phyloP scores from a whole-genome alignment of 2,113 vertebrate species.

The Okapia johnstoni region DNA sequence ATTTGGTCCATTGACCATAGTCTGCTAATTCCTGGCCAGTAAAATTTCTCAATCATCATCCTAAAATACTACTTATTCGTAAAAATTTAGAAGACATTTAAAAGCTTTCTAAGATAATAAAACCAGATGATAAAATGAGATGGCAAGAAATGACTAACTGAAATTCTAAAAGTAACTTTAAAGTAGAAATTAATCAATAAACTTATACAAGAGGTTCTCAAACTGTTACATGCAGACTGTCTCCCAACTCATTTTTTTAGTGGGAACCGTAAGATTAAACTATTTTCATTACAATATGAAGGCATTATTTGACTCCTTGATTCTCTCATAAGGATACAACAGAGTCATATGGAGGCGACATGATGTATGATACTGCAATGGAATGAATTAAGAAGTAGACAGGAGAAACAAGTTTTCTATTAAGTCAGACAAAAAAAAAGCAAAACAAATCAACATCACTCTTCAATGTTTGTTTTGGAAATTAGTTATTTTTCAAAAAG shows the following conservation, averaged over 20 bases:
- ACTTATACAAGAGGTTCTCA: background rate
- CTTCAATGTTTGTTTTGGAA: background rate
- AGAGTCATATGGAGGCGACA: background rate
- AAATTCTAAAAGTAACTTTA: conserved; percentile 12
- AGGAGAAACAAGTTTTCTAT: background rate
- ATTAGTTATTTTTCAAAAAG: background rate
- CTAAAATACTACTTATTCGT: background rate
- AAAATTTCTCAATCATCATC: background rate
- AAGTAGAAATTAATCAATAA: background rate
- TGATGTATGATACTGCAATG: background rate
- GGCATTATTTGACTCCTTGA: background rate
- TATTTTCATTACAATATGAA: background rate
- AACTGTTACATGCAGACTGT: background rate
- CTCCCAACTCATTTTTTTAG: background rate
- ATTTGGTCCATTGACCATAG: background rate
- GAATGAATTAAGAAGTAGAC: background rate
- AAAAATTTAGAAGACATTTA: background rate
- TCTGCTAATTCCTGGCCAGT: background rate
- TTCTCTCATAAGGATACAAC: background rate
- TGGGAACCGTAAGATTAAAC: background rate
- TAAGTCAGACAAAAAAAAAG: background rate
- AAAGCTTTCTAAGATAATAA: background rate
- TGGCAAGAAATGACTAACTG: background rate
- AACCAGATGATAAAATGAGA: conserved; percentile 1
- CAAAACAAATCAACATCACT: background rate